These are phyloP conservation scores for Colostygia pectinataria DNA, from an alignment of 2,888 invertebrate species.

Conservation along the genomic window DNA sequence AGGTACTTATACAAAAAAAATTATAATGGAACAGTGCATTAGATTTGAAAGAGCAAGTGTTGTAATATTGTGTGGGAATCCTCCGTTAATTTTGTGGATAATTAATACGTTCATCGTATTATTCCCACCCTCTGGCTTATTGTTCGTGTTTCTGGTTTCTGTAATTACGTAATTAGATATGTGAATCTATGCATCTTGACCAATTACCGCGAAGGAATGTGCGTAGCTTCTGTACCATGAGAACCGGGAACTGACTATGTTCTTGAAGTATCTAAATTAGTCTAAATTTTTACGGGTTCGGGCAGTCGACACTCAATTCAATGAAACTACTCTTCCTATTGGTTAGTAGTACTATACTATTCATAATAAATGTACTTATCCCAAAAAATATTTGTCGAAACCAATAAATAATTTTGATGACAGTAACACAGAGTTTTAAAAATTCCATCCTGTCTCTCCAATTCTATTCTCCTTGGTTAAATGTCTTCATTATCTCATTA, in stretches of 20 bases:
- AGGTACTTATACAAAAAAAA: slow-evolving; percentile 21
- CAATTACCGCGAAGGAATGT: slow-evolving; percentile 29
- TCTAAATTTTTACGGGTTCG: too few relatives aligned
- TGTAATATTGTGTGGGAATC: slow-evolving; percentile 33
- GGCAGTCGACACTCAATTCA: too few relatives aligned
- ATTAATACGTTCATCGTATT: slow-evolving; percentile 31
- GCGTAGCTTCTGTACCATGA: slow-evolving; percentile 28
- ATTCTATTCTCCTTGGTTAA: slow-evolving; percentile 39
- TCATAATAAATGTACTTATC: not conserved
- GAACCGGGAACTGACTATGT: slow-evolving; percentile 27
- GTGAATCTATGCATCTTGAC: slow-evolving; percentile 36
- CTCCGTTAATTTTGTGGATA: slow-evolving; percentile 31
- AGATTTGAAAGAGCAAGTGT: slow-evolving; percentile 27
- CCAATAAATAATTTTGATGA: not conserved
- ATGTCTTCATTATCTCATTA: slow-evolving; percentile 47
- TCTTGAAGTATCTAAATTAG: slow-evolving; percentile 14
- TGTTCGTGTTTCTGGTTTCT: slow-evolving; percentile 32
- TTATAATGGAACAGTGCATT: slow-evolving; percentile 21
- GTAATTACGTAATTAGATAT: slow-evolving; percentile 35
- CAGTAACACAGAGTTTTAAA: not conserved
- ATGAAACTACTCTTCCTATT: too few relatives aligned
- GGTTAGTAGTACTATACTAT: not conserved
- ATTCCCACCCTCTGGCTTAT: slow-evolving; percentile 35
- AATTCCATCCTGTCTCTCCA: slow-evolving; percentile 37
- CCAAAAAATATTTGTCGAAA: too few relatives aligned